These are phyloP conservation scores for Lycia hirtaria DNA, from an alignment of 2,888 invertebrate species.

Conservation along the genomic window DNA sequence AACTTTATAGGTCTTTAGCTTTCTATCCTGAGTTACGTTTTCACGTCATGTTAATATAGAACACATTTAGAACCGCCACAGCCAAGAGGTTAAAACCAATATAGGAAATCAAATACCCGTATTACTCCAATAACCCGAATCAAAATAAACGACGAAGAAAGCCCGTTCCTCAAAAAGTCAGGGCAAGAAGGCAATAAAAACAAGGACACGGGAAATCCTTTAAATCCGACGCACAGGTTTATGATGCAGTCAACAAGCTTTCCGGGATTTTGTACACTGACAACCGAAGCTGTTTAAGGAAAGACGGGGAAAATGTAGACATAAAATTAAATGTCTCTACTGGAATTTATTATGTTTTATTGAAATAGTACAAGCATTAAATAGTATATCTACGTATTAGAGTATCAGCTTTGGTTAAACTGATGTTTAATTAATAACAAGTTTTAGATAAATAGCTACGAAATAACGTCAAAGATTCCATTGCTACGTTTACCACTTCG, in stretches of 20 bases:
- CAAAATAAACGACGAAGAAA: slow-evolving; percentile 28
- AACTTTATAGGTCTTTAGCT: too few species aligned
- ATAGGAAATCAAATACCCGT: background rate
- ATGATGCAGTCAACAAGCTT: slow-evolving; percentile 50
- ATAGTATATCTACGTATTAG: too few species aligned
- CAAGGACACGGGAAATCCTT: slow-evolving; percentile 45
- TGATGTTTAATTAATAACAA: too few species aligned
- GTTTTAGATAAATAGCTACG: too few species aligned
- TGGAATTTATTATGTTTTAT: slow-evolving; percentile 37
- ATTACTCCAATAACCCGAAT: slow-evolving; percentile 9
- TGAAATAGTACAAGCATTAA: too few species aligned
- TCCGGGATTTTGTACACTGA: slow-evolving; percentile 50
- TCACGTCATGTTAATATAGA: too few species aligned
- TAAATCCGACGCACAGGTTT: slow-evolving; percentile 52
- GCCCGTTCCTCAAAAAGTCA: slow-evolving; percentile 36
- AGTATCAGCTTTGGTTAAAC: too few species aligned
- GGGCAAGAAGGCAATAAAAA: slow-evolving; percentile 43
- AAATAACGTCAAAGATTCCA: too few species aligned
- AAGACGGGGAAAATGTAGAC: slow-evolving; percentile 38
- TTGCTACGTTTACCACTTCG: too few species aligned
- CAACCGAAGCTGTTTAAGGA: slow-evolving; percentile 45
- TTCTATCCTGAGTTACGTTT: too few species aligned
- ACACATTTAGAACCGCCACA: background rate
- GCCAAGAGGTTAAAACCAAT: background rate
- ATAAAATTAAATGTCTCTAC: slow-evolving; percentile 26